A percentile compares a stretch with the other conserved stretches of the same genome.
phyloP scores from a whole-genome alignment of 1,140 invertebrate species.

The Leptoteleia sp. region DNA sequence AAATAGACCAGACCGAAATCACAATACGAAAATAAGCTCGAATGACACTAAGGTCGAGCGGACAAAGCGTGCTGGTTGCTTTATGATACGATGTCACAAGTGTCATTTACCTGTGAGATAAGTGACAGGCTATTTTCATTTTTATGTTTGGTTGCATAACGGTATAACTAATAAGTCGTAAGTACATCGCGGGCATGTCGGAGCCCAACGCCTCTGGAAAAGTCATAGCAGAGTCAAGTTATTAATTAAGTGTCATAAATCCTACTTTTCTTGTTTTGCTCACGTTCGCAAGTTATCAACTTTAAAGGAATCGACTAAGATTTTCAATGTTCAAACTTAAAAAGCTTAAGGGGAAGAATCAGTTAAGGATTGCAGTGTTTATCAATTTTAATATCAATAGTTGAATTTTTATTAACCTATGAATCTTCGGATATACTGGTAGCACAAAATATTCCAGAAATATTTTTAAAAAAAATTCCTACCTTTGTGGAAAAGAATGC shows the following conservation, averaged over 20 bases:
- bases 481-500: too few species aligned
- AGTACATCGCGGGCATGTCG: background rate
- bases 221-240: conserved; percentile 6
- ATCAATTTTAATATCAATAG: too few species aligned
- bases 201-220: background rate
- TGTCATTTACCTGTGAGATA: conserved; percentile 19
- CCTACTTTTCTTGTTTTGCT: background rate
- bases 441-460: too few species aligned
- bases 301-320: background rate
- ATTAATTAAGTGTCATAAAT: conserved; percentile 10
- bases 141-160: conserved; percentile 1
- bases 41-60: background rate
- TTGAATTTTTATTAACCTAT: too few species aligned
- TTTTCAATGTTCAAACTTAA: too few species aligned
- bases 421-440: too few species aligned
- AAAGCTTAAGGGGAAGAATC: too few species aligned
- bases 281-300: background rate
- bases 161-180: conserved; percentile 17
- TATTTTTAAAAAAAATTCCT: too few species aligned
- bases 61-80: conserved; percentile 8
- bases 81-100: conserved; percentile 3
- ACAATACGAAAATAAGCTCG: background rate
- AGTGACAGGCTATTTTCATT: conserved; percentile 12
- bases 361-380: too few species aligned
- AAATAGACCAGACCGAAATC: conserved; percentile 1